phyloP scores from a whole-genome alignment of 2,113 vertebrate genomes.

The Phrynosoma platyrhinos region DNA sequence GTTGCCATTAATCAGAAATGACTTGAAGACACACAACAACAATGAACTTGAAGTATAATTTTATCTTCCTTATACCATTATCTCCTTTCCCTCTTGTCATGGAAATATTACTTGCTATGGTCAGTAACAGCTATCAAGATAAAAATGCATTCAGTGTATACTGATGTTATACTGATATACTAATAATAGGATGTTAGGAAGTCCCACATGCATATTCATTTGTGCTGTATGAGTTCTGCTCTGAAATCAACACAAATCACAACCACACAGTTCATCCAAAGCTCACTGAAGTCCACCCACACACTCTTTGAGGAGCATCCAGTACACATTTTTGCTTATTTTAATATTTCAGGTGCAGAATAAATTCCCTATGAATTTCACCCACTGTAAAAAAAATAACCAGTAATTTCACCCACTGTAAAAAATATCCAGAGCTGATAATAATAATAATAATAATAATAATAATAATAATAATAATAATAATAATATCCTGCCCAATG shows the following conservation, averaged over 20 bases:
- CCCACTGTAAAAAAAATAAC: background rate
- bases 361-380: background rate
- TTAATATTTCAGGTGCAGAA: background rate
- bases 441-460: no score
- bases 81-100: background rate
- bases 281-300: background rate
- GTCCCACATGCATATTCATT: background rate
- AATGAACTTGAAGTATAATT: background rate
- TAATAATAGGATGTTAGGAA: constrained; percentile 4
- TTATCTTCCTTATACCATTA: background rate
- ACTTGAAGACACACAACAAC: no score
- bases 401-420: background rate
- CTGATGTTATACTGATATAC: background rate
- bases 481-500: no score
- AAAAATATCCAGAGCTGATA: no score
- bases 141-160: background rate
- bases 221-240: background rate
- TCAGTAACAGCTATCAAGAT: background rate
- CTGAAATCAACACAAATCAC: background rate
- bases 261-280: background rate
- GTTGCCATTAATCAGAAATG: no score
- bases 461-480: no score
- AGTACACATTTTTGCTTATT: background rate
- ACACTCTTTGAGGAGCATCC: background rate
- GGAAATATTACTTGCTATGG: background rate